Conservation (phyloP, 1,140 invertebrate genomes). For the Hyphantria cunea region DNA sequence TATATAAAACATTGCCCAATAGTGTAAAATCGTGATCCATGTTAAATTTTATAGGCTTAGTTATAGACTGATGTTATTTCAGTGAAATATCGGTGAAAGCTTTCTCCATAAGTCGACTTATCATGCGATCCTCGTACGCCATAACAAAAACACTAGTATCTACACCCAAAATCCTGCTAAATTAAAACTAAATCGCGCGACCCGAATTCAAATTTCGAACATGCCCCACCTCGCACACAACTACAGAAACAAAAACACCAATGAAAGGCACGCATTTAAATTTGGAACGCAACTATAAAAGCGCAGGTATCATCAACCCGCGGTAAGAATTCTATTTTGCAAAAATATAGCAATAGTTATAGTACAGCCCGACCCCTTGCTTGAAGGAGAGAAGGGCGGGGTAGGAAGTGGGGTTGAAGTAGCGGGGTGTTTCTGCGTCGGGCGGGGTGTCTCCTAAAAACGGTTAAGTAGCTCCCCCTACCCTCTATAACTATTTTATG, state of each 20-base stretch:
- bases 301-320: slow-evolving; percentile 72
- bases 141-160: slow-evolving; percentile 41
- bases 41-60: too few species aligned
- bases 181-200: slow-evolving; percentile 78
- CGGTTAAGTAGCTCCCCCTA: slow-evolving; percentile 79
- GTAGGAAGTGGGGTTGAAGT: slow-evolving; percentile 70
- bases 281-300: slow-evolving; percentile 54
- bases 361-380: slow-evolving; percentile 38
- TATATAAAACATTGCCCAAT: too few species aligned
- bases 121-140: slow-evolving; percentile 28
- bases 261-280: slow-evolving; percentile 52
- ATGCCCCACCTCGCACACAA: slow-evolving; percentile 47
- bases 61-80: not conserved
- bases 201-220: slow-evolving; percentile 67
- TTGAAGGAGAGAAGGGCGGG: slow-evolving; percentile 44
- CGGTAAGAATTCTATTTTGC: slow-evolving; percentile 75
- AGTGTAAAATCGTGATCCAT: too few species aligned
- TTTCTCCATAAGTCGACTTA: slow-evolving; percentile 8
- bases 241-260: slow-evolving; percentile 62
- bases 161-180: slow-evolving; percentile 57
- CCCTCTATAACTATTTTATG: slow-evolving; percentile 81
- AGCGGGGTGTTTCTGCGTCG: slow-evolving; percentile 62
- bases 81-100: slow-evolving; percentile 6
- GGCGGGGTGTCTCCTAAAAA: slow-evolving; percentile 79
- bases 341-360: slow-evolving; percentile 79